These are phyloP conservation scores for Periophthalmus modestus DNA, from an alignment of 2,113 vertebrate species.

Conservation along the genomic window DNA sequence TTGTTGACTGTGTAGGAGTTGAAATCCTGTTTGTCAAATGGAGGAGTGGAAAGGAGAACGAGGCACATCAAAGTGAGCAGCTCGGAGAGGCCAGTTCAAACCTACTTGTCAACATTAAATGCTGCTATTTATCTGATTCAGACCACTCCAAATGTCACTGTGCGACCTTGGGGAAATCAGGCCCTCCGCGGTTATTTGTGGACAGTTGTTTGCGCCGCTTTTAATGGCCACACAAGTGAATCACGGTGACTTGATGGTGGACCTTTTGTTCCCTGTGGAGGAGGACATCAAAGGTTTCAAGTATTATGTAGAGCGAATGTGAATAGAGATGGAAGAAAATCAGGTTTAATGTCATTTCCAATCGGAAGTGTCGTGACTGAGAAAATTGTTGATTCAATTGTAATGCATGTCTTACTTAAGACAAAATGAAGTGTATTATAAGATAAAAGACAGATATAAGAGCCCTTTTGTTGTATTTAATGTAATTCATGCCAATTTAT, in stretches of 20 bases:
- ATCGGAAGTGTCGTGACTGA: constrained; percentile 10
- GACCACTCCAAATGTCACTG: constrained; percentile 12
- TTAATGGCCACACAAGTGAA: constrained; percentile 11
- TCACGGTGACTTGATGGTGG: neutral
- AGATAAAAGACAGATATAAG: neutral
- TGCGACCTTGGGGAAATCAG: constrained; percentile 21
- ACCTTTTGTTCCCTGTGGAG: constrained; percentile 7
- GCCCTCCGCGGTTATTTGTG: neutral
- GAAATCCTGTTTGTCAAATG: constrained; percentile 62
- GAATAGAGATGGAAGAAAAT: constrained; percentile 13
- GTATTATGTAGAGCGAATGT: constrained; percentile 1
- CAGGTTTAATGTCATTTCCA: constrained; percentile 8
- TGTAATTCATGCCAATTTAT: no score
- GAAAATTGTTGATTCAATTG: neutral
- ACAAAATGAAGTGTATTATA: neutral
- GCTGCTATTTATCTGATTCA: constrained; percentile 39
- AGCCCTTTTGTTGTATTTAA: neutral
- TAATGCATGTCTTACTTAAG: neutral
- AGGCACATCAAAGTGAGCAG: constrained; percentile 53
- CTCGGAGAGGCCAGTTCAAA: constrained; percentile 37
- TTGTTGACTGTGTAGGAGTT: constrained; percentile 52
- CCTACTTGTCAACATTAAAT: constrained; percentile 37
- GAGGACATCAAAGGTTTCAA: constrained; percentile 3
- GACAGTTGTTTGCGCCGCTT: neutral
- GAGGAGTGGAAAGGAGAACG: constrained; percentile 56